Evolutionary conservation across 2,797 vertebrate genomes (phyloP).

Genomic region (Strix occidentalis): DNA sequence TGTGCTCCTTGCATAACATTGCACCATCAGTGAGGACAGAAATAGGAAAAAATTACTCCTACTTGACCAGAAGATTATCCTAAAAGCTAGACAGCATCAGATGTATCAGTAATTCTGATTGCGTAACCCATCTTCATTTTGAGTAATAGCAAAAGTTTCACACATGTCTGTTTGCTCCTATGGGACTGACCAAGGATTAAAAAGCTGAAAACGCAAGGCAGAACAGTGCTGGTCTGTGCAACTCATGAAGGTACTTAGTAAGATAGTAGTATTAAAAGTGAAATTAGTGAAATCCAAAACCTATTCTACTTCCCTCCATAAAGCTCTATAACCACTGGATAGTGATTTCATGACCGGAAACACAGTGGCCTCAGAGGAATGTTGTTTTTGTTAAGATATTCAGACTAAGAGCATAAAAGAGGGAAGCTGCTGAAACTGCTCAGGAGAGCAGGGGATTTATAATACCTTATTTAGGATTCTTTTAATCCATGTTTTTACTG

Average conservation of each 20-base stretch:
- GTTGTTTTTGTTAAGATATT: not conserved
- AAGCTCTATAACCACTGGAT: not conserved
- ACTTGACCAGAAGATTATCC: not conserved
- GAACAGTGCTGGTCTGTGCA: not conserved
- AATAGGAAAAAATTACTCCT: not conserved
- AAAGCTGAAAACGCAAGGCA: not conserved
- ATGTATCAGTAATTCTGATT: not conserved
- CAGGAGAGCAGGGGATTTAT: not conserved
- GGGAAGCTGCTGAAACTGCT: not conserved
- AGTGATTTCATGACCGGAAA: not conserved
- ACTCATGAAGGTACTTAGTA: not conserved
- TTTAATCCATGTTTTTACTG: not conserved
- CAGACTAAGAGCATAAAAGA: not conserved
- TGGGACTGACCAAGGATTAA: not conserved
- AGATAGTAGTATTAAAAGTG: not conserved
- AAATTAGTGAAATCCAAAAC: not conserved
- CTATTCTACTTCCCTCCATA: not conserved
- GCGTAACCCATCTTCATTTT: not conserved
- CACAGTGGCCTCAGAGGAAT: not conserved
- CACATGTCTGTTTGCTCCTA: accelerated
- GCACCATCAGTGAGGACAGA: not conserved
- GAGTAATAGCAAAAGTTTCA: not conserved
- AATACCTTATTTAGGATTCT: not conserved
- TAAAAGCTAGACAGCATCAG: not conserved
- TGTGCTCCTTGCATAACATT: not conserved